These are phyloP conservation scores for Allophyes oxyacanthae DNA, from an alignment of 2,888 invertebrate genomes.

Conservation along the genomic window DNA sequence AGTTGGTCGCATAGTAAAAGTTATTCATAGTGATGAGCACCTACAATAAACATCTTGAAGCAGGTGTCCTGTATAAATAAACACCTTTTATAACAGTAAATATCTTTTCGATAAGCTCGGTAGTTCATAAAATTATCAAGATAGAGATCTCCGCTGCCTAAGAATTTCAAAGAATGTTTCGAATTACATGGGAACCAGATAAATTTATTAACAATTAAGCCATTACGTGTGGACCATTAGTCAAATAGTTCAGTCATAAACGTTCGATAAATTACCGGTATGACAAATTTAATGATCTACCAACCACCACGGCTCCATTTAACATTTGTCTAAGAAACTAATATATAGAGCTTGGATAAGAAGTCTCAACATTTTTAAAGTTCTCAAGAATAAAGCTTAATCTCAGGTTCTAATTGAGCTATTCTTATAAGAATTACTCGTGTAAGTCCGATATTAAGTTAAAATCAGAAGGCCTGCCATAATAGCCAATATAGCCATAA, in stretches of 20 bases:
- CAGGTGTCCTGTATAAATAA: no score
- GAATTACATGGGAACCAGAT: conserved; percentile 1
- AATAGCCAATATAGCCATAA: conserved; percentile 12
- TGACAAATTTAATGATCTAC: conserved; percentile 37
- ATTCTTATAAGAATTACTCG: conserved; percentile 1
- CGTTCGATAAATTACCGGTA: conserved; percentile 32
- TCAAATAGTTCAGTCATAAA: conserved; percentile 35
- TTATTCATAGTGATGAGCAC: no score
- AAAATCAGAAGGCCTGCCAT: neutral
- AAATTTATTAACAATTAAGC: conserved; percentile 25
- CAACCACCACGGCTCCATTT: conserved; percentile 20
- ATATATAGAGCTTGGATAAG: conserved; percentile 22
- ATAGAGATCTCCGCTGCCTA: neutral
- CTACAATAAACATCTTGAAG: no score
- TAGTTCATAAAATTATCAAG: neutral
- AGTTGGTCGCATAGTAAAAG: no score
- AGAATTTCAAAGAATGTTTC: conserved; percentile 4
- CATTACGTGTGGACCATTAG: conserved; percentile 11
- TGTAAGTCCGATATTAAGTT: neutral
- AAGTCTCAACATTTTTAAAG: conserved; percentile 11
- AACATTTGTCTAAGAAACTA: conserved; percentile 8
- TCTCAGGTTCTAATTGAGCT: conserved; percentile 17
- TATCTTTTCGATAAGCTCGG: no score
- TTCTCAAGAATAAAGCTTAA: conserved; percentile 25
- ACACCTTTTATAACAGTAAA: no score